Percentiles rank a stretch among this genome's conserved stretches.
Conservation (phyloP, 37 sponge, comb jelly and placozoan genomes). For the Trichoplax adhaerens region DNA sequence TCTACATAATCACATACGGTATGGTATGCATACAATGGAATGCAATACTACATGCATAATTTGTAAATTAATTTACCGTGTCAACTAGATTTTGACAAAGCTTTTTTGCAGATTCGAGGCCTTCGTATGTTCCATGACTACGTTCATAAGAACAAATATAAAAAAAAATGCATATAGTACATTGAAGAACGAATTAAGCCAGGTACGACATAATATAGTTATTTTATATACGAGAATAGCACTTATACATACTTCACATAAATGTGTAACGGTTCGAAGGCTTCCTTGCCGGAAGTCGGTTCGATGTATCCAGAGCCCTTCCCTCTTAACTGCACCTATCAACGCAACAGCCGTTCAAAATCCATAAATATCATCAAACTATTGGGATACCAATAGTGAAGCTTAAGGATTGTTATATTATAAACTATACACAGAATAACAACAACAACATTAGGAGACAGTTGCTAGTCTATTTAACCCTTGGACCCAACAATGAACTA, state of each 20-base stretch:
- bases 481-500: background rate
- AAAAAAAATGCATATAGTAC: too few relatives aligned
- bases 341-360: too few relatives aligned
- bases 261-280: conserved; percentile 67
- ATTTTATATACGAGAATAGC: background rate
- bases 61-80: conserved; percentile 10
- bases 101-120: conserved; percentile 35
- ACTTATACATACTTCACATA: conserved; percentile 37
- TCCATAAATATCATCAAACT: too few relatives aligned
- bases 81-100: conserved; percentile 54
- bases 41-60: too few relatives aligned
- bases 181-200: too few relatives aligned
- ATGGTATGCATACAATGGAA: too few relatives aligned
- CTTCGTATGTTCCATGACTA: conserved; percentile 44
- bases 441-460: too few relatives aligned
- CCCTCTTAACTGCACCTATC: conserved; percentile 44
- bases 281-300: conserved; percentile 65
- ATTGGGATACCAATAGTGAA: too few relatives aligned
- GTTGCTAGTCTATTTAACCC: too few relatives aligned
- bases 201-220: background rate
- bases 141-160: background rate
- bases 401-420: too few relatives aligned
- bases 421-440: too few relatives aligned
- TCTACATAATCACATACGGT: too few relatives aligned
- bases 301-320: conserved; percentile 72